Evolutionary conservation across 92 coral and sea anemone genomes (phyloP).

Genomic region (Umimayanthus chanpuru): DNA sequence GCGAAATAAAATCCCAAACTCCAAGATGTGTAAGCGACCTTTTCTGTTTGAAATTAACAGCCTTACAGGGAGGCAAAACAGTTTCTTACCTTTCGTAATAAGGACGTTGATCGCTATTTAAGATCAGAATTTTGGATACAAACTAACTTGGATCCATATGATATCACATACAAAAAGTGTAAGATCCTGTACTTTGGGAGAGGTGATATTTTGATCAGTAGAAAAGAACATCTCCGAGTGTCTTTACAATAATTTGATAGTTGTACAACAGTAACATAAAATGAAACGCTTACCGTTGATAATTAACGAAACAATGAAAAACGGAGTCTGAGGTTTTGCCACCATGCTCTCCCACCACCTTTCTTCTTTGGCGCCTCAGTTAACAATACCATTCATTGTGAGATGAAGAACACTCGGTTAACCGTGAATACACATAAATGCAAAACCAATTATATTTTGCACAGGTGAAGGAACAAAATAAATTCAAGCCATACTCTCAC

Average conservation of each 20-base stretch:
- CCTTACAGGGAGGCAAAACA: constrained; percentile 24
- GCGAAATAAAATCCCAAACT: constrained; percentile 4
- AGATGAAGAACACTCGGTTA: constrained; percentile 14
- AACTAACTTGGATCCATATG: constrained; percentile 14
- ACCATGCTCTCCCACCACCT: constrained; percentile 14
- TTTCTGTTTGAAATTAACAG: constrained; percentile 20
- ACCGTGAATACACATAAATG: constrained; percentile 20
- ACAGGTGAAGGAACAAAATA: too few relatives aligned
- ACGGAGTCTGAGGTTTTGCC: constrained; percentile 21
- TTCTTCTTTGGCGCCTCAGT: too few relatives aligned
- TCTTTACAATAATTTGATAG: constrained; percentile 9
- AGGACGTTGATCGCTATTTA: constrained; percentile 26
- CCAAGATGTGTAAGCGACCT: constrained; percentile 11
- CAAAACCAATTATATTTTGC: too few relatives aligned
- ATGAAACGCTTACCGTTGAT: constrained; percentile 16
- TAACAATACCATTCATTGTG: constrained; percentile 21
- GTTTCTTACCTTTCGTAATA: constrained; percentile 21
- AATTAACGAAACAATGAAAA: constrained; percentile 16
- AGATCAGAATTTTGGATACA: too few relatives aligned
- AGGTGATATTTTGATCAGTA: neutral
- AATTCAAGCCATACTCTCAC: neutral
- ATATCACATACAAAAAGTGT: constrained; percentile 8
- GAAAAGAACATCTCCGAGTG: constrained; percentile 20
- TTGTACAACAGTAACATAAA: constrained; percentile 20
- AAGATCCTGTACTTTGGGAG: neutral